A percentile compares a stretch with the other conserved stretches of the same genome.
Conservation (phyloP, 2,797 vertebrate species). For the Syngnathus acus region DNA sequence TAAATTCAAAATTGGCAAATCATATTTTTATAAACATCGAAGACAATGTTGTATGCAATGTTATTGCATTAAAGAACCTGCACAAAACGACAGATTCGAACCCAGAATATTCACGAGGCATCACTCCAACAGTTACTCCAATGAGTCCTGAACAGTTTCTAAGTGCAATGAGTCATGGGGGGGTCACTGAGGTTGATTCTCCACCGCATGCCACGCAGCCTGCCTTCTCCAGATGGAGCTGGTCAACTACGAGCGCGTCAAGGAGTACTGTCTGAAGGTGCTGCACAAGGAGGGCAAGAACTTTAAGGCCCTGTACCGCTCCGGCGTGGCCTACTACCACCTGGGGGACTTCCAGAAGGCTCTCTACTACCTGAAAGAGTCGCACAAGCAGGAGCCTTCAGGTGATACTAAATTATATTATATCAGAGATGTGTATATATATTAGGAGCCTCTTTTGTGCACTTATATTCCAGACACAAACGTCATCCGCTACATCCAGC, state of each 20-base stretch:
- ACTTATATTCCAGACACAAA: slow-evolving; percentile 85
- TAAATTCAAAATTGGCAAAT: too few relatives aligned
- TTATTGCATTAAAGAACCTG: too few relatives aligned
- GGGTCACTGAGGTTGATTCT: neutral
- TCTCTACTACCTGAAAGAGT: slow-evolving; percentile 95
- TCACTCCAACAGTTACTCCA: neutral
- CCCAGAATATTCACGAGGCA: too few relatives aligned
- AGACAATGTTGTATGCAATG: too few relatives aligned
- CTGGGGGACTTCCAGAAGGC: slow-evolving; percentile 96
- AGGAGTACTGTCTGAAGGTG: slow-evolving; percentile 97
- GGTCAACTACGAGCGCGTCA: slow-evolving; percentile 97
- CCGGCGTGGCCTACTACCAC: slow-evolving; percentile 96
- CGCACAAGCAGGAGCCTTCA: slow-evolving; percentile 90
- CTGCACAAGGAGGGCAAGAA: slow-evolving; percentile 95
- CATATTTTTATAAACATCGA: too few relatives aligned
- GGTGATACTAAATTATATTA: slow-evolving; percentile 59
- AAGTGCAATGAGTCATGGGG: neutral
- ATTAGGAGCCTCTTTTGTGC: slow-evolving; percentile 29
- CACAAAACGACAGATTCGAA: too few relatives aligned
- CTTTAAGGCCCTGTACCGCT: slow-evolving; percentile 96
- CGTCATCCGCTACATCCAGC: slow-evolving; percentile 95
- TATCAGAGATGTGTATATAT: too few relatives aligned
- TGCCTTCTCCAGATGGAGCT: slow-evolving; percentile 97
- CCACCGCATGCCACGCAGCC: slow-evolving; percentile 57
- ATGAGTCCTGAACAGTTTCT: neutral